phyloP scores from a whole-genome alignment of 1,140 invertebrate genomes.

The Chrysomallon squamiferum region DNA sequence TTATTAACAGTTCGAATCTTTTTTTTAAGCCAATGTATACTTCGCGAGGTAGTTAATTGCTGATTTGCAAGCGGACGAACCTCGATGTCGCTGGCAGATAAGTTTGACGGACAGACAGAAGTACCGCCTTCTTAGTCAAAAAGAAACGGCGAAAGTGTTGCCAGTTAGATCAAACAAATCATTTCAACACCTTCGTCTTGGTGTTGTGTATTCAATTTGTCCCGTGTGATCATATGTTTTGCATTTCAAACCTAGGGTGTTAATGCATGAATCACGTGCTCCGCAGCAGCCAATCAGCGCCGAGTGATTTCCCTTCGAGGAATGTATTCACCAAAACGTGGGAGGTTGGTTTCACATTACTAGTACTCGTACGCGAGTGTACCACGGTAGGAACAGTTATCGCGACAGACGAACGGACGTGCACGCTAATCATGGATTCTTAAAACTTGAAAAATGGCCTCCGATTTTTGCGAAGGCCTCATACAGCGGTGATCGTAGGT shows the following conservation, averaged over 20 bases:
- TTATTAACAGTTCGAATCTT: not conserved
- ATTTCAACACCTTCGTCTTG: conserved; percentile 13
- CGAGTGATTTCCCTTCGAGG: conserved; percentile 24
- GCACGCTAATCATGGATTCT: not conserved
- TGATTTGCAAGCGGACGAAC: not conserved
- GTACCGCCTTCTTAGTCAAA: conserved; percentile 11
- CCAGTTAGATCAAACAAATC: conserved; percentile 26
- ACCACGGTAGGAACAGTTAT: not conserved
- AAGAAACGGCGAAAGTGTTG: conserved; percentile 10
- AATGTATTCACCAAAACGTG: conserved; percentile 43
- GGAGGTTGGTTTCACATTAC: conserved; percentile 32
- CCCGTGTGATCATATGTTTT: conserved; percentile 30
- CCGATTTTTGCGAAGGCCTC: not conserved
- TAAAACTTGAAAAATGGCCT: not conserved
- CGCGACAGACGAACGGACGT: not conserved
- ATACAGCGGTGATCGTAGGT: not conserved
- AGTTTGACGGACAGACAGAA: conserved; percentile 17
- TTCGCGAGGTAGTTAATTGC: conserved; percentile 1
- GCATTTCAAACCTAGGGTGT: conserved; percentile 40
- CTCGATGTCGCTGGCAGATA: not conserved
- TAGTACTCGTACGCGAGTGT: conserved; percentile 14
- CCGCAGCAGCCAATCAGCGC: conserved; percentile 31
- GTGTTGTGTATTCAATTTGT: conserved; percentile 27
- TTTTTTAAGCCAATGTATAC: not conserved
- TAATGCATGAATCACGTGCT: conserved; percentile 46